Evolutionary conservation across 2,113 vertebrate genomes (phyloP), one percentile per base, ranked within the genome.

Genomic region (Tyrannus savana): DNA sequence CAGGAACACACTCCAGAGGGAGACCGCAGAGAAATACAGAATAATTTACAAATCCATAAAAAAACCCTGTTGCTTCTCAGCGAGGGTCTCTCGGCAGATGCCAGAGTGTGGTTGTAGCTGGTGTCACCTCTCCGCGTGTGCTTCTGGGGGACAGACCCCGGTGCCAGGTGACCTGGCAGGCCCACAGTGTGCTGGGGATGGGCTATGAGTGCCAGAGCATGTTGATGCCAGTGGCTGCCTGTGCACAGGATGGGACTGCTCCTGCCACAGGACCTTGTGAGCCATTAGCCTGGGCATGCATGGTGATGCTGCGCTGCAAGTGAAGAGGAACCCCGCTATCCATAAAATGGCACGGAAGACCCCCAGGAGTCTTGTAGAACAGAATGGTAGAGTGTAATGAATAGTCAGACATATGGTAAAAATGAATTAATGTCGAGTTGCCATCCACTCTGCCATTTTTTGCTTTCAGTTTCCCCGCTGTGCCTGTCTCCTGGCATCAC

Each of bases 321-420:
- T 2, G 0, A 56, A 53, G 71, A 67, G 80, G 69, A 94, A 22
- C 59, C 79, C 85, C 0, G 17, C 75, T 88, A 59, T 86, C 90
- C 88, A 78, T 93, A 72, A 96, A 96, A 92, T 84, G 88, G 90
- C 95, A 88, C 12, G 18, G 90, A 96, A 92, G 95, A 88, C 92
- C 93, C 96, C 95, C 93, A 96, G 95, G 95, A 96, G 95, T 66
- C 93, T 55, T 97, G 94, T 97, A 96, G 84, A 96, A 97, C 91
- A 96, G 96, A 93, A 95, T 92, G 88, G 92, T 58, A 21, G 82
- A 96, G 88, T 93, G 95, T 95, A 97, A 97, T 97, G 95, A 96
- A 96, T 97, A 95, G 95, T 95, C 93, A 96, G 90, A 96, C 96
- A 96, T 96, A 97, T 96, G 95, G 96, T 96, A 97, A 97, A 97